Conservation (phyloP, 2,797 vertebrate genomes). For the Galago senegalensis region DNA sequence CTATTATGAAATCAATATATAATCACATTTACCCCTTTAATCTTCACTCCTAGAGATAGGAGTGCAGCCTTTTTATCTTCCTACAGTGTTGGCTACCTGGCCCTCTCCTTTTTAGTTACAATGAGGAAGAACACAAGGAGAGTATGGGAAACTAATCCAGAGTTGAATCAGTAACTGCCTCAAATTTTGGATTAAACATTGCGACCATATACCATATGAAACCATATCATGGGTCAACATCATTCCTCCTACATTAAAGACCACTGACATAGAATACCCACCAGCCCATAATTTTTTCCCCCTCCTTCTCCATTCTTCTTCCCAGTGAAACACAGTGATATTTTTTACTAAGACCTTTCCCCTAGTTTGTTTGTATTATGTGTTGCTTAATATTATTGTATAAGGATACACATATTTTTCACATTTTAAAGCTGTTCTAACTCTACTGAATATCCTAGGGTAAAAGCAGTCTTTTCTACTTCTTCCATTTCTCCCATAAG, state of each 20-base stretch:
- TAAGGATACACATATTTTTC: background rate
- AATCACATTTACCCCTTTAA: background rate
- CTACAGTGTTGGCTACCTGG: background rate
- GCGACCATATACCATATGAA: background rate
- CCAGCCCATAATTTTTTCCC: background rate
- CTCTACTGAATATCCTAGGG: constrained; percentile 9
- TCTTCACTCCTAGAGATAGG: background rate
- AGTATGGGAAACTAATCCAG: background rate
- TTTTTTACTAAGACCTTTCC: constrained; percentile 25
- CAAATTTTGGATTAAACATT: constrained; percentile 30
- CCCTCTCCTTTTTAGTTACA: background rate
- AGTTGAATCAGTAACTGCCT: constrained; percentile 15
- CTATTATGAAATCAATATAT: too few relatives aligned
- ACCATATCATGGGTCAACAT: background rate
- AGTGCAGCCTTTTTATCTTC: background rate
- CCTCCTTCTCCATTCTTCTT: background rate
- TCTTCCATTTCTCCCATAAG: background rate
- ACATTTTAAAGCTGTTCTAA: constrained; percentile 47
- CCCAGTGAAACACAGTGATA: background rate
- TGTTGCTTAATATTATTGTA: constrained; percentile 26
- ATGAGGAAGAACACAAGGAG: background rate
- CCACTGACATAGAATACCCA: background rate
- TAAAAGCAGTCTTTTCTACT: background rate
- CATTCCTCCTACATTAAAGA: background rate
- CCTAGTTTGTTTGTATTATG: background rate